Evolutionary conservation across 2,797 vertebrate genomes (phyloP).

Genomic region (Fistularia tabacaria): DNA sequence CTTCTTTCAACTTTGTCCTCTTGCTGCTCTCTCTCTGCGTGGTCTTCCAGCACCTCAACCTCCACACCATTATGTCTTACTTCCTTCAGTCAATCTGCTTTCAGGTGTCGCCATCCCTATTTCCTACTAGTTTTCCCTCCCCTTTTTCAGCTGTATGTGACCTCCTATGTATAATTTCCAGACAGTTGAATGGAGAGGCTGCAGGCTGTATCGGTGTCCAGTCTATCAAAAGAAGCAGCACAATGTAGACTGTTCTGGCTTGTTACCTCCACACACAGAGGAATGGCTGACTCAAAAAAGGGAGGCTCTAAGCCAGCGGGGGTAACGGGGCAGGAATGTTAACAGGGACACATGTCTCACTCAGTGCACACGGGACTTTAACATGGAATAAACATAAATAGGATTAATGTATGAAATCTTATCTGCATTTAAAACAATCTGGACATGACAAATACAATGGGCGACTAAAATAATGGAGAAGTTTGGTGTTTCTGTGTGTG

Average conservation of each 20-base stretch:
- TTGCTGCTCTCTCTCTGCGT: constrained; percentile 1
- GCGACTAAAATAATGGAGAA: too few relatives aligned
- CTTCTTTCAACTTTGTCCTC: constrained; percentile 10
- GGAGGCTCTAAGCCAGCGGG: constrained; percentile 42
- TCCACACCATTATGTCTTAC: background rate
- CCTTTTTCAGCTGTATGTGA: constrained; percentile 34
- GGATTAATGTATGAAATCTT: background rate
- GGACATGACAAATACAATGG: too few relatives aligned
- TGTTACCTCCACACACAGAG: constrained; percentile 63
- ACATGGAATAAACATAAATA: constrained; percentile 18
- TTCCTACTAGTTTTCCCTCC: constrained; percentile 18
- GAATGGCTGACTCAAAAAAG: constrained; percentile 68
- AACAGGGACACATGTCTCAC: constrained; percentile 31
- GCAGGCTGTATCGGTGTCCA: constrained; percentile 41
- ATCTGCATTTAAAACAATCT: background rate
- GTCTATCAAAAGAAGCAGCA: constrained; percentile 65
- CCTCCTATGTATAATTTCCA: constrained; percentile 50
- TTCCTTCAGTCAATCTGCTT: constrained; percentile 26
- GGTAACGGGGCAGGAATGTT: constrained; percentile 47
- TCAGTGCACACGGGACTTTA: background rate
- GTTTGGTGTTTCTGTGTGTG: too few relatives aligned
- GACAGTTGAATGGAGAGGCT: constrained; percentile 58
- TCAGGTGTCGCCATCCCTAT: constrained; percentile 14
- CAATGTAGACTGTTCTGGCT: constrained; percentile 76
- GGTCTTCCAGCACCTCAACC: constrained; percentile 12